Conservation (phyloP, 2,888 invertebrate genomes). For the Linnaemya tessellans region DNA sequence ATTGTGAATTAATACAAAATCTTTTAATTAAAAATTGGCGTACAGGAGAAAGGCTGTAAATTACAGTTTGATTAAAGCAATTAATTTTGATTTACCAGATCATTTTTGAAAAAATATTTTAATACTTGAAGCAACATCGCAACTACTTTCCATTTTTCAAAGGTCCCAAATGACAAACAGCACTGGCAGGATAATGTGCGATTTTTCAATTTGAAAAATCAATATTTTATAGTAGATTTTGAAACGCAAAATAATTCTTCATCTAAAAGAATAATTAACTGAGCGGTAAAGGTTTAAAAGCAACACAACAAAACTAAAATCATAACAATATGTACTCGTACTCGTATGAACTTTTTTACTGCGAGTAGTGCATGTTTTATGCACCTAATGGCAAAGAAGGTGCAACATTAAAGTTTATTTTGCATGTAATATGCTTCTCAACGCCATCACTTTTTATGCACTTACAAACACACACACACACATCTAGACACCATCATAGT, state of each 20-base stretch:
- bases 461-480: constrained; percentile 24
- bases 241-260: neutral
- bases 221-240: too few species aligned
- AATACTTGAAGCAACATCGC: too few species aligned
- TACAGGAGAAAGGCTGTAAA: too few species aligned
- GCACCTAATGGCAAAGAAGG: constrained; percentile 57
- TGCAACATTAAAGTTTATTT: constrained; percentile 67
- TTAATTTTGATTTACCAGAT: too few species aligned
- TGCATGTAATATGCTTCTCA: constrained; percentile 65
- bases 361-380: constrained; percentile 46
- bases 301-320: neutral
- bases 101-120: too few species aligned
- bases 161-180: too few species aligned
- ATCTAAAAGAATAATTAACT: neutral
- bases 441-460: constrained; percentile 55
- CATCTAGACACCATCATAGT: constrained; percentile 2
- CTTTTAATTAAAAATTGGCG: too few species aligned
- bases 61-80: too few species aligned
- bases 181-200: too few species aligned
- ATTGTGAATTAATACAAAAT: too few species aligned
- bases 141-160: too few species aligned
- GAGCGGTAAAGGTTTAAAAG: constrained; percentile 26
- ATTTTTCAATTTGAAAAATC: too few species aligned
- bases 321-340: constrained; percentile 2
- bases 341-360: constrained; percentile 39